Conservation (phyloP, 2,888 invertebrate genomes). For the Julus scanicus region DNA sequence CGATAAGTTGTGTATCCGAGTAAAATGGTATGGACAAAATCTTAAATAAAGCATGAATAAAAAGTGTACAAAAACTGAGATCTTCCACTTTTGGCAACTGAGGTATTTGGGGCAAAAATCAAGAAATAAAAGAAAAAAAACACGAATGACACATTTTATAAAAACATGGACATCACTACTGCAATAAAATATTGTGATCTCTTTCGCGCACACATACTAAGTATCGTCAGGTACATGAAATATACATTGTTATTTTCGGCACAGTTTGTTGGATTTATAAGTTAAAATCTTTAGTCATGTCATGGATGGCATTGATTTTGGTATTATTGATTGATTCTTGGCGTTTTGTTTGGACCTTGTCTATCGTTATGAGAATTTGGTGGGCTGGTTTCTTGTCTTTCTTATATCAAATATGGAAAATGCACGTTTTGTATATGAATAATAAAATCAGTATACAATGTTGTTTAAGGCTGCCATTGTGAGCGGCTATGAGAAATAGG, state of each 20-base stretch:
- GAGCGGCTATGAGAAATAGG: conserved; percentile 11
- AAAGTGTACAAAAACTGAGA: conserved; percentile 55
- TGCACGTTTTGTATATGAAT: conserved; percentile 17
- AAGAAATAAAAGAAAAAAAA: conserved; percentile 6
- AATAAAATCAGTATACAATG: conserved; percentile 16
- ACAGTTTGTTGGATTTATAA: conserved; percentile 34
- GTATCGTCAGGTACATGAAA: conserved; percentile 51
- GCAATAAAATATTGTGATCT: conserved; percentile 44
- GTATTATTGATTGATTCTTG: background rate
- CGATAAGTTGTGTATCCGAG: conserved; percentile 29
- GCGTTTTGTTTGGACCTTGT: background rate
- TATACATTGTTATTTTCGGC: conserved; percentile 44
- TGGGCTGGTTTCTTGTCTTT: background rate
- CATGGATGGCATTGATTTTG: conserved; percentile 19
- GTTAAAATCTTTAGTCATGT: conserved; percentile 15
- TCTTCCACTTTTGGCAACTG: conserved; percentile 56
- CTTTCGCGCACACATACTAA: conserved; percentile 23
- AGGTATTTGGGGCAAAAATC: conserved; percentile 49
- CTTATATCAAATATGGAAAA: conserved; percentile 3
- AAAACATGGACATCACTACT: conserved; percentile 38
- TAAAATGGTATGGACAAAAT: conserved; percentile 46
- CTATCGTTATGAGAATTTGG: background rate
- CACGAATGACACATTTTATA: conserved; percentile 47
- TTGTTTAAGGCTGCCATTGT: conserved; percentile 19
- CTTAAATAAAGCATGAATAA: conserved; percentile 44